Conservation (phyloP, 2,113 vertebrate species). For the Falco punctatus region DNA sequence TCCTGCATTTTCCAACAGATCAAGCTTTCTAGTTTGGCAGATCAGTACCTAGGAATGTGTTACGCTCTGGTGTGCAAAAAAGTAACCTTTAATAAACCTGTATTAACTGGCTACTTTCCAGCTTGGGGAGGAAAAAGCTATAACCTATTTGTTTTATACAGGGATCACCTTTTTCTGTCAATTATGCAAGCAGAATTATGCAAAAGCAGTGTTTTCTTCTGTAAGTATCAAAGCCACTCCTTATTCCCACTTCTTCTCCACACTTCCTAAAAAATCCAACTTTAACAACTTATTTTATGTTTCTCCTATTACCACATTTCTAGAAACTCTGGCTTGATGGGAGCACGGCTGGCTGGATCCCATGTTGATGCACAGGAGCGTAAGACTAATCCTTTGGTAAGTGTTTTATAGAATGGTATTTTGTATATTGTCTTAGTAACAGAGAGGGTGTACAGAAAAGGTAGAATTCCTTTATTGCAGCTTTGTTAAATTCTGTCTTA, state of each 20-base stretch:
- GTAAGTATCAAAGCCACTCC: slow-evolving; percentile 66
- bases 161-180: slow-evolving; percentile 52
- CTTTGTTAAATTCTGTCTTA: neutral
- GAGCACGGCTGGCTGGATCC: slow-evolving; percentile 55
- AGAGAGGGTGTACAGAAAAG: neutral
- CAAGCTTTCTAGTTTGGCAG: neutral
- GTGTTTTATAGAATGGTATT: neutral
- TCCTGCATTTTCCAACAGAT: neutral
- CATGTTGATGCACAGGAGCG: slow-evolving; percentile 27
- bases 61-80: neutral
- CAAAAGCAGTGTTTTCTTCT: slow-evolving; percentile 35
- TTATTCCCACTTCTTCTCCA: neutral
- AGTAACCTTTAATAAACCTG: neutral
- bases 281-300: neutral
- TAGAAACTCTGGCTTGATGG: slow-evolving; percentile 45
- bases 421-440: neutral
- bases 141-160: slow-evolving; percentile 34
- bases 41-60: neutral
- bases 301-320: neutral
- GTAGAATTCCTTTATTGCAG: neutral
- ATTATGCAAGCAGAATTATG: slow-evolving; percentile 6
- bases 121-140: neutral
- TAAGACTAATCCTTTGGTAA: slow-evolving; percentile 67
- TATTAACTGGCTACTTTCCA: neutral
- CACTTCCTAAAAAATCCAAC: neutral